Base-by-base conservation (phyloP, 2,113 vertebrate genomes). In the Serilophus lunatus region DNA sequence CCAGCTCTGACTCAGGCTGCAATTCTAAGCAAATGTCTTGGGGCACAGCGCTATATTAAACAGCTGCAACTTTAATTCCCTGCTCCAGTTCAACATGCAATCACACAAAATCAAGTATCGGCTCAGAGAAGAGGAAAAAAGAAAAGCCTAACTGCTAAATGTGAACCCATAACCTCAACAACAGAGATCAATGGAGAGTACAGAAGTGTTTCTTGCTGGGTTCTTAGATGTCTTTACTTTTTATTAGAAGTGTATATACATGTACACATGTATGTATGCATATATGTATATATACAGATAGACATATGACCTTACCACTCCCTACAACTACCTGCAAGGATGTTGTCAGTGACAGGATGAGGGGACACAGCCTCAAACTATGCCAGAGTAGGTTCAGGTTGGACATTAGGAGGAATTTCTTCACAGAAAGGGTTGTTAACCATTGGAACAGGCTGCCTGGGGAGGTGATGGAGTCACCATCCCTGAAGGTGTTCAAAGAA, bases 401-500 rank as follows among this genome's bases (percentile, higher is more conserved):
- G 79, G 56, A 36, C 57, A 36, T 63, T 7, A 33, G 20, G 63
- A 69, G n/a, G 8, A 56, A 56, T 23, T 54, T 49, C 40, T 76
- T 42, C 35, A 40, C 29, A 31, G 56, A 54, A 49, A 31, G 54
- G 7, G 11, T 35, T 20, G 25, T 40, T 18, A 47, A 40, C n/a
- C 13, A 47, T 8, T 69, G 40, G 29, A 25, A 40, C 6, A 18
- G 31, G 40, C 25, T 83, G 63, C 24, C 47, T 79, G 49, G 25
- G 15, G 11, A 3, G 35, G 25, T 71, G 42, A 25, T 31, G 31
- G 25, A 18, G 29, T 23, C 47, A 42, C 63, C 0, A 0, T 54
- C 49, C 35, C 47, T 49, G 20, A 6, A 53, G 38, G 18, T 29
- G 22, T 42, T 57, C n/a, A 49, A 56, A 24, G 7, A 29, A 82